Conservation (phyloP, 2,888 invertebrate genomes). For the Operophtera brumata region DNA sequence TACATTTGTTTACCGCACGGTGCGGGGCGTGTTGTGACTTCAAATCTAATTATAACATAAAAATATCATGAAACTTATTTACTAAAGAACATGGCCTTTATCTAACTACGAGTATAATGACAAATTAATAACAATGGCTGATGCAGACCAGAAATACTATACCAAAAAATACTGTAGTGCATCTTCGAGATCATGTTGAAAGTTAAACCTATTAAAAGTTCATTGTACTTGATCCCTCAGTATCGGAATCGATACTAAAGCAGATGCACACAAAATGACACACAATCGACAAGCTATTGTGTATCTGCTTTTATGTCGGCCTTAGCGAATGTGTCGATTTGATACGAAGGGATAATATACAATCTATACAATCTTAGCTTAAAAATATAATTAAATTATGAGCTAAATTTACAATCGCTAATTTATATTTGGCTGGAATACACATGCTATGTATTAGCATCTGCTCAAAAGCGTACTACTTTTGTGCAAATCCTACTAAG, state of each 20-base stretch:
- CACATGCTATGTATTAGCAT: too few species aligned
- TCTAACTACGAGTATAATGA: slow-evolving; percentile 13
- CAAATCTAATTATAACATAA: too few species aligned
- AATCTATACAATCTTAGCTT: not conserved
- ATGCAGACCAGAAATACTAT: slow-evolving; percentile 46
- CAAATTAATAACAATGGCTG: slow-evolving; percentile 49
- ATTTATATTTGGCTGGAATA: too few species aligned
- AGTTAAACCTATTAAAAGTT: slow-evolving; percentile 9
- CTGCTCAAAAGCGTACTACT: too few species aligned
- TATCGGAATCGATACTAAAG: too few species aligned
- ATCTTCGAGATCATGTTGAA: slow-evolving; percentile 66
- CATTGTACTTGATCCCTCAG: not conserved
- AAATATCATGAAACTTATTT: not conserved
- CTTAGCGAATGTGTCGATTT: too few species aligned
- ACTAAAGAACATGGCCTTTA: slow-evolving; percentile 24
- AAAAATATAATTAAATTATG: not conserved
- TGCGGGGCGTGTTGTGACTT: too few species aligned
- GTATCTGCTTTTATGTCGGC: too few species aligned
- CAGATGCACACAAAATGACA: too few species aligned
- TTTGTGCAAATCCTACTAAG: too few species aligned
- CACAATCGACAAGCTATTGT: too few species aligned
- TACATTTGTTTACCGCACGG: too few species aligned
- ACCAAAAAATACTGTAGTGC: slow-evolving; percentile 59
- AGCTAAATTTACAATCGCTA: not conserved
- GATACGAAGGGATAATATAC: not conserved